These are phyloP conservation scores for Noctua fimbriata DNA, from an alignment of 2,888 invertebrate genomes.

Conservation along the genomic window DNA sequence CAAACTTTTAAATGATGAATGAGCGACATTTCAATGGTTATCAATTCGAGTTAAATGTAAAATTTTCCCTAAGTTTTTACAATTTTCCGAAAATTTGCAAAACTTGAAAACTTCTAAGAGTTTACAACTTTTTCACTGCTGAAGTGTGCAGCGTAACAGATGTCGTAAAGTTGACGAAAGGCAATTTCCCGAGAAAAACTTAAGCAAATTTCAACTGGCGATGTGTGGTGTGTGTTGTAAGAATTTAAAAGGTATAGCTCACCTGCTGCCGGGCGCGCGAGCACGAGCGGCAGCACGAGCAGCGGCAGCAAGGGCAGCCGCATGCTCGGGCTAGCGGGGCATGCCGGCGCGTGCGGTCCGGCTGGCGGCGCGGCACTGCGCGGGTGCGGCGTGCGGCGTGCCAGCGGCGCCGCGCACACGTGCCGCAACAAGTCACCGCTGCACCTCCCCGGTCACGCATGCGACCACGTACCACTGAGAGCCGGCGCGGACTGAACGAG, in stretches of 20 bases:
- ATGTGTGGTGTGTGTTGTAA: conserved; percentile 23
- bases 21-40: neutral
- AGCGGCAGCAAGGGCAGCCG: conserved; percentile 89
- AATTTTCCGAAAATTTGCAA: conserved; percentile 10
- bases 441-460: conserved; percentile 74
- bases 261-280: conserved; percentile 88
- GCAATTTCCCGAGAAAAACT: conserved; percentile 39
- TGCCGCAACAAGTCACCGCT: conserved; percentile 73
- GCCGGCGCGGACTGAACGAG: conserved; percentile 83
- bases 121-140: conserved; percentile 29
- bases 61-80: neutral
- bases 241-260: conserved; percentile 65
- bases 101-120: conserved; percentile 34
- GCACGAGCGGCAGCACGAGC: conserved; percentile 88
- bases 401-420: conserved; percentile 70
- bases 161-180: conserved; percentile 46
- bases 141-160: conserved; percentile 11
- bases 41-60: neutral
- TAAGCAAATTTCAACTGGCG: conserved; percentile 46
- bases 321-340: conserved; percentile 87
- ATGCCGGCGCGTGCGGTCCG: conserved; percentile 85
- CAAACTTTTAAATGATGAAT: neutral
- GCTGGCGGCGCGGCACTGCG: conserved; percentile 78
- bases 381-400: conserved; percentile 50
- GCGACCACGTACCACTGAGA: conserved; percentile 79